phyloP scores from a whole-genome alignment of 30 jellyfish, hydroid and myxozoan species.

The Morbakka virulenta region DNA sequence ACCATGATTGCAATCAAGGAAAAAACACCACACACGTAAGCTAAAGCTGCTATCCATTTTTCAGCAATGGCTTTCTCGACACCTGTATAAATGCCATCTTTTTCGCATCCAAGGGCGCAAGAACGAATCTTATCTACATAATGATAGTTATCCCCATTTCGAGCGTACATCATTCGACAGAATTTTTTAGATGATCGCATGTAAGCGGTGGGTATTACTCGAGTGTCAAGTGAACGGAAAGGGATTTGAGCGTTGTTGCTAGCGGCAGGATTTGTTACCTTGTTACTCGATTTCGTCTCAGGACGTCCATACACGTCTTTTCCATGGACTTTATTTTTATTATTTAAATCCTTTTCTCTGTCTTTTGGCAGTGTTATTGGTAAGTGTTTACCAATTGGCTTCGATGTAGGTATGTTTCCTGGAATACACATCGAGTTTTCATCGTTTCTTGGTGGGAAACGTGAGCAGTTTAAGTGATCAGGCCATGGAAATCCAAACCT shows the following conservation, averaged over 20 bases:
- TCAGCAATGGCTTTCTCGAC: constrained; percentile 75
- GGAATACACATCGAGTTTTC: constrained; percentile 50
- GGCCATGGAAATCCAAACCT: constrained; percentile 73
- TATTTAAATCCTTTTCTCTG: neutral
- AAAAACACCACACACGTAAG: constrained; percentile 73
- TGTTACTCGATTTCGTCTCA: neutral
- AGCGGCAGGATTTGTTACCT: neutral
- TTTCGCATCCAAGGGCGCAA: constrained; percentile 84
- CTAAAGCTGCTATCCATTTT: constrained; percentile 83
- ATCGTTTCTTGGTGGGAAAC: constrained; percentile 72
- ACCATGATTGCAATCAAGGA: constrained; percentile 64
- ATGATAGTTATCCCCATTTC: constrained; percentile 78
- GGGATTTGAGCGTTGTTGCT: constrained; percentile 1
- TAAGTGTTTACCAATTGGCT: neutral
- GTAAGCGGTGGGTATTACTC: constrained; percentile 50
- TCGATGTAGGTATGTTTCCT: neutral
- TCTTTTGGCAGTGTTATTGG: neutral
- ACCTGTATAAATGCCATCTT: constrained; percentile 81
- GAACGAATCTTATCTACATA: constrained; percentile 66
- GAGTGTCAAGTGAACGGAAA: constrained; percentile 34
- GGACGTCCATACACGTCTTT: constrained; percentile 46
- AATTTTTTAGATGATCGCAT: constrained; percentile 55
- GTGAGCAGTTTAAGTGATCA: constrained; percentile 61
- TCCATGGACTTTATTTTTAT: neutral
- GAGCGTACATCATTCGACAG: constrained; percentile 65